Evolutionary conservation across 2,888 invertebrate genomes (phyloP), one percentile per base, ranked within the genome.

Genomic region (Nasonovia ribisnigri): DNA sequence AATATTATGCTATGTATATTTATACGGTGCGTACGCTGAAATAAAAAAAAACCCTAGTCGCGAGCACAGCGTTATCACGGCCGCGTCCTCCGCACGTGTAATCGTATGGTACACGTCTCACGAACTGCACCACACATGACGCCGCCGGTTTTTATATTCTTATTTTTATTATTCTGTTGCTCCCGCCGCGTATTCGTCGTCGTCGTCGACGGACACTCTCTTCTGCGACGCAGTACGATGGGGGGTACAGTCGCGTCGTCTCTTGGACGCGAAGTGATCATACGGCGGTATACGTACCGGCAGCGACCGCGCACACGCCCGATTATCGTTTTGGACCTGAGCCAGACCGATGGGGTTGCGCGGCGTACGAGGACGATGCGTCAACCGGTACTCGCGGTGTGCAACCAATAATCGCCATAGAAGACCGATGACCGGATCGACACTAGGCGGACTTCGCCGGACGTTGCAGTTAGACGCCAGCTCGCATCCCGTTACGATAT

Each of bases 171-270:
- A 5, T 84, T 57, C 24, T 29, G 46, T 84, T 84, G 86, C 91
- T 84, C 86, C 91, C 91, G 91, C 91, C 91, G 91, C n/a, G 91
- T 36, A 42, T 29, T 36, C 11, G 57, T 88, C 26, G 77, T 67
- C n/a, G 67, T 20, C 8, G n/a, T 20, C 36, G 36, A 20, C 77
- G 77, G 36, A 77, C 77, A 36, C 20, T 36, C n/a, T 77, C 20
- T 77, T 20, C 77, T 20, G 77, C 2, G 36, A 36, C 36, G 77
- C 8, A 67, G 67, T n/a, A 20, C 36, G 77, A 77, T 20, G 67
- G n/a, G 67, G 67, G 67, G 57, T 16, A 36, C 36, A 20, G 77
- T 77, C 77, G 77, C 20, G 77, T 77, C 36, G 36, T 77, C 77
- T 77, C 20, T 77, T 8, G 77, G 77, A 77, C 77, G 77, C 77